Conservation (phyloP, 2,888 invertebrate genomes). For the Chymomyza caudatula region DNA sequence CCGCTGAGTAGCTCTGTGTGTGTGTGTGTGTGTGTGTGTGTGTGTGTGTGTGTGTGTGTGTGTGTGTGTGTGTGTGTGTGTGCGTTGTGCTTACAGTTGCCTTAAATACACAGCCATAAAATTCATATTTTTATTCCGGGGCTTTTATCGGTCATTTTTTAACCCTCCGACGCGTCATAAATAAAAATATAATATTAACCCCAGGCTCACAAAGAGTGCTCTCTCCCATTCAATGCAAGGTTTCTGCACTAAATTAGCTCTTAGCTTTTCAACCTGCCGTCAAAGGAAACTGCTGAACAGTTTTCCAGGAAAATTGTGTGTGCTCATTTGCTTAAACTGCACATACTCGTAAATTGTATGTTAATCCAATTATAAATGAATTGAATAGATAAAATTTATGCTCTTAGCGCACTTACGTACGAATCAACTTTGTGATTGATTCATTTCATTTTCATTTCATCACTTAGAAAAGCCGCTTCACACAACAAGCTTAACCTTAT, state of each 20-base stretch:
- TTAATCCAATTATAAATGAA: background rate
- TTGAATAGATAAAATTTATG: background rate
- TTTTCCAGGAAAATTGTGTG: background rate
- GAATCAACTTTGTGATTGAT: too few species aligned
- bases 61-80: constrained; percentile 16
- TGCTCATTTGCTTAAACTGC: background rate
- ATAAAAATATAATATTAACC: background rate
- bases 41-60: constrained; percentile 5
- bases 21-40: background rate
- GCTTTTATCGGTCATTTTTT: constrained; percentile 61
- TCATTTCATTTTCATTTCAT: too few species aligned
- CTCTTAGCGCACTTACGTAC: too few species aligned
- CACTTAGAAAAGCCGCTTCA: too few species aligned
- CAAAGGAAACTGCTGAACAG: background rate
- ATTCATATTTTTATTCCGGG: constrained; percentile 65
- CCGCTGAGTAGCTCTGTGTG: background rate
- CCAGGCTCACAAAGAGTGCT: background rate
- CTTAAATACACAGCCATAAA: constrained; percentile 65
- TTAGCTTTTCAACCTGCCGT: background rate
- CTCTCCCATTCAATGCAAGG: background rate
- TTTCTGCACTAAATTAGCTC: background rate
- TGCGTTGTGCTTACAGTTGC: constrained; percentile 47
- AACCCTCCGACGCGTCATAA: constrained; percentile 15
- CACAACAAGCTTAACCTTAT: too few species aligned
- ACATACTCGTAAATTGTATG: background rate